Evolutionary conservation across 2,888 invertebrate species (phyloP).

Genomic region (Xylota sylvarum): DNA sequence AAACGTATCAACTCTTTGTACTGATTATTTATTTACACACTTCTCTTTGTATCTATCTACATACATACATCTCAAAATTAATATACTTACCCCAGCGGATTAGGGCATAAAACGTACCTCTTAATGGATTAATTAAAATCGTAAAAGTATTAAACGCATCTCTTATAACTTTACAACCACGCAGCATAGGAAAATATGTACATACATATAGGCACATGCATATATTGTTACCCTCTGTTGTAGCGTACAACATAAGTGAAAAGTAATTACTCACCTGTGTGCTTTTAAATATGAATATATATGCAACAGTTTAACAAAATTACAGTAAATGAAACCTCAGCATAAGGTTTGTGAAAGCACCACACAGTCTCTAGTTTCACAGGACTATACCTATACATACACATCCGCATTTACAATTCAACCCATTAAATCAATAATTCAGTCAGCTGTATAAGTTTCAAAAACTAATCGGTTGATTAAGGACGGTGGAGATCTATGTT

Average conservation of each 20-base stretch:
- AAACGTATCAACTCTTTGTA: too few relatives aligned
- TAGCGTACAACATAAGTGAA: neutral
- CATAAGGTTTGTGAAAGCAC: neutral
- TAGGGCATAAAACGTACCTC: neutral
- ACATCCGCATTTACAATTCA: neutral
- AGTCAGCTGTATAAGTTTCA: neutral
- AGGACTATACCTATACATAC: neutral
- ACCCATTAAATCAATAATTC: conserved; percentile 8
- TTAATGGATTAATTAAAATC: neutral
- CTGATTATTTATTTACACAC: too few relatives aligned
- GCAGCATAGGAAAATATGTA: neutral
- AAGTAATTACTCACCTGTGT: neutral
- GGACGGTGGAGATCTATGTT: neutral
- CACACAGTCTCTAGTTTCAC: neutral
- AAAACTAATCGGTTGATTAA: conserved; percentile 12
- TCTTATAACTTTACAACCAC: neutral
- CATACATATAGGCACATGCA: neutral
- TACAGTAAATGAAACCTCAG: neutral
- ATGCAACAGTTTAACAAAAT: neutral
- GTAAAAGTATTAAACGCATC: neutral
- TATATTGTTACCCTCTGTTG: neutral
- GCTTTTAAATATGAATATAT: neutral
- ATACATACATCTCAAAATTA: too few relatives aligned
- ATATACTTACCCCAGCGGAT: neutral
- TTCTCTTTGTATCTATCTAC: too few relatives aligned